Percentiles rank a stretch among this genome's conserved stretches.
These are phyloP conservation scores for Drosophila quinaria DNA, from an alignment of 2,888 invertebrate species.

Conservation along the genomic window DNA sequence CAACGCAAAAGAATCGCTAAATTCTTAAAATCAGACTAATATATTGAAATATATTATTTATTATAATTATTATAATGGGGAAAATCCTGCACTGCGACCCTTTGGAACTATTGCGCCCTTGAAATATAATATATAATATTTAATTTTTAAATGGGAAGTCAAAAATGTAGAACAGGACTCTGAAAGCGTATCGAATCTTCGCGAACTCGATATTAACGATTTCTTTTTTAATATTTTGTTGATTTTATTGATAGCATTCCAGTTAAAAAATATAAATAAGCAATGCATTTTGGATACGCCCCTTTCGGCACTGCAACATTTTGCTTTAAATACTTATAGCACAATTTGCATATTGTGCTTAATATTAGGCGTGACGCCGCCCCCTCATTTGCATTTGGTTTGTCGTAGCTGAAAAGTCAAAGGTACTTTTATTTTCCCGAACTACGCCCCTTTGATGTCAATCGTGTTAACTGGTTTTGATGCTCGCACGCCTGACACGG, in stretches of 20 bases:
- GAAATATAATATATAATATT: no score
- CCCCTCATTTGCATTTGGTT: constrained; percentile 65
- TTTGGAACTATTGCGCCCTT: no score
- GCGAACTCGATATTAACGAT: neutral
- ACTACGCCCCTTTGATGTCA: constrained; percentile 73
- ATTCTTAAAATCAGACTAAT: no score
- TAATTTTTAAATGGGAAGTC: no score
- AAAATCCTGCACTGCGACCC: no score
- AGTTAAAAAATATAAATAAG: constrained; percentile 35
- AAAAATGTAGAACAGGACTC: neutral
- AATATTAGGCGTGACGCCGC: constrained; percentile 7
- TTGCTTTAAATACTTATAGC: constrained; percentile 63
- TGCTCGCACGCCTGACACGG: constrained; percentile 23
- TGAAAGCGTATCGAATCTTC: neutral
- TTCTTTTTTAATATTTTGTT: constrained; percentile 29
- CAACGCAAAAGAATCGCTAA: no score
- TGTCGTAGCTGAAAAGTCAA: constrained; percentile 30
- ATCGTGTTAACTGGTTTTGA: constrained; percentile 64
- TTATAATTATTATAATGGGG: no score
- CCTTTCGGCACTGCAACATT: constrained; percentile 35
- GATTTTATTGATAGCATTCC: constrained; percentile 66
- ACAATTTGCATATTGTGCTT: constrained; percentile 57
- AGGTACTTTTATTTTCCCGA: constrained; percentile 56
- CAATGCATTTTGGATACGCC: constrained; percentile 55
- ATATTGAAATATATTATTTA: no score